phyloP scores from a whole-genome alignment of 2,113 vertebrate species.

The Phocoena phocoena region DNA sequence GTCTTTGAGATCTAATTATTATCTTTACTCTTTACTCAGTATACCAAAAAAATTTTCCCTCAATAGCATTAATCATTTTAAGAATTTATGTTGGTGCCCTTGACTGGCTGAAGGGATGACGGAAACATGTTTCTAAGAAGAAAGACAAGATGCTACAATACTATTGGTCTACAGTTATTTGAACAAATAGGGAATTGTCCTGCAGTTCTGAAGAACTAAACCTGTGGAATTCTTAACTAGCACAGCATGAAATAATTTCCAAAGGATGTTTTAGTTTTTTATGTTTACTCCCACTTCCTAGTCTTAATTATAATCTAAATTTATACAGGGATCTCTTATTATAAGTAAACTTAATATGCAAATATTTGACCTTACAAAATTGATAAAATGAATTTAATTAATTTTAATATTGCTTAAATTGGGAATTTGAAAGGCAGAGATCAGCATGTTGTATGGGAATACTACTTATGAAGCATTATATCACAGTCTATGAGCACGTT shows the following conservation, averaged over 20 bases:
- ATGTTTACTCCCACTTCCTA: not conserved
- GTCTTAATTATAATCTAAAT: conserved; percentile 4
- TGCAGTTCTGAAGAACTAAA: not conserved
- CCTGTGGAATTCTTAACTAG: not conserved
- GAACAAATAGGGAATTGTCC: not conserved
- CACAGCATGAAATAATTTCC: not conserved
- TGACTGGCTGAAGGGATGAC: not conserved
- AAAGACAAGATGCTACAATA: not conserved
- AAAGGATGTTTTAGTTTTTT: not conserved
- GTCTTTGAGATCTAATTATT: not conserved
- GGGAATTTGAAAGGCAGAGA: conserved; percentile 8
- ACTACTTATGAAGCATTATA: not conserved
- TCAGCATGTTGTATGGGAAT: not conserved
- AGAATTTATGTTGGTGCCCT: not conserved
- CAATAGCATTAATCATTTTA: not conserved
- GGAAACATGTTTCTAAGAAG: not conserved
- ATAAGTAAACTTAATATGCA: not conserved
- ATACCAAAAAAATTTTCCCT: not conserved
- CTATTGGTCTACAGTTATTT: not conserved
- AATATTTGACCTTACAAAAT: not conserved
- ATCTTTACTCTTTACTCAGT: not conserved
- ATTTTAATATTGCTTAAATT: conserved; percentile 34
- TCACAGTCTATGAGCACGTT: not conserved
- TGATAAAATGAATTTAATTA: not conserved
- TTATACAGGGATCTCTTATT: not conserved